Evolutionary conservation across 1,140 invertebrate genomes (phyloP), one percentile per base, ranked within the genome.

Genomic region (Pomacea maculata): DNA sequence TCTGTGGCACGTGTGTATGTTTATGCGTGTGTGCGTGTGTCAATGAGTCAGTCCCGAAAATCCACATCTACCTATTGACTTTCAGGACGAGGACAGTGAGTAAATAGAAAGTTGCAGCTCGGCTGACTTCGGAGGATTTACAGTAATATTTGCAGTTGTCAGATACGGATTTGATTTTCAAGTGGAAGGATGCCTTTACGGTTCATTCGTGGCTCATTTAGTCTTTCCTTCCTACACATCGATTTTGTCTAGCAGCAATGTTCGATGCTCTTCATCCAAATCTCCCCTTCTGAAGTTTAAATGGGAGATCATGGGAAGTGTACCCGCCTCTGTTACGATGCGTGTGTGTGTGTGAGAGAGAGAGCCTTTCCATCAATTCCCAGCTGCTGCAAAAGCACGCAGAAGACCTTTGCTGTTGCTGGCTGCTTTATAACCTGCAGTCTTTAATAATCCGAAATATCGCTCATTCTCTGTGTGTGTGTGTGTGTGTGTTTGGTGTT

Each of bases 11-110:
- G 54, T 76, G 54, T 76, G 54, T 63, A 8, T 76, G 54, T 76
- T 3, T 76, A 8, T 76, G 54, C 57, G 54, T 76, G 54, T 76
- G 54, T 76, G 54, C 57, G 54, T 76, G 54, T 76, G 54, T 63
- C 4, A 34, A 6, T 73, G 25, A 52, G 14, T 73, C 25, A 52
- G 14, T 73, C 3, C 55, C 25, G 14, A 14, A 52, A 3, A 52
- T 45, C 55, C 29, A 52, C 71, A 52, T 5, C 55, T 54, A 34
- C 10, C 15, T 54, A 52, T 54, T 72, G 12, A 12, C 29, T 34
- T 21, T 45, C 25, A 73, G 45, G 14, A 71, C 25, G 45, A 14
- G 14, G 45, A 21, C 68, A 71, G 14, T 34, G 5, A 25, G 15
- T 71, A 25, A 71, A 71, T 5, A 71, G 14, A 25, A 71, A 19